Conservation (phyloP, 2,797 vertebrate species). For the Euphonia xanthogaster region DNA sequence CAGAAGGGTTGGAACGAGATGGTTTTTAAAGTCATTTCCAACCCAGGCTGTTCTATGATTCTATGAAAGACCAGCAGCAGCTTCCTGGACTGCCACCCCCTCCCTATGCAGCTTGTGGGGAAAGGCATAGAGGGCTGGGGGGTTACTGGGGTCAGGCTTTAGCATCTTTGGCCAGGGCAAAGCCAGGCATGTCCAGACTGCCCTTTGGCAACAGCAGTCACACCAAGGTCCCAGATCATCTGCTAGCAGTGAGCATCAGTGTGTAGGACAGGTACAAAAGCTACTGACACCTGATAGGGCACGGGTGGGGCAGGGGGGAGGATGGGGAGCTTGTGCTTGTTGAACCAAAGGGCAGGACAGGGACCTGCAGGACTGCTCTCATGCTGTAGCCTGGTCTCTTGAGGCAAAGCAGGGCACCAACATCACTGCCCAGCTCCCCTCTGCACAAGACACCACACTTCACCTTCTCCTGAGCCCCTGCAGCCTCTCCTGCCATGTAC, state of each 20-base stretch:
- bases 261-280: fast-evolving
- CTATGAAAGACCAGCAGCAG: background rate
- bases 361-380: background rate
- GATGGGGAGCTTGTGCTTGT: background rate
- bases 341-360: background rate
- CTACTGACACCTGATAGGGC: background rate
- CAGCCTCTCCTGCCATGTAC: background rate
- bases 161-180: background rate
- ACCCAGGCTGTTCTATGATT: background rate
- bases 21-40: background rate
- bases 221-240: background rate
- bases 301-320: background rate
- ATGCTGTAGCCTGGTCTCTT: background rate
- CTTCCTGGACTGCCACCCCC: background rate
- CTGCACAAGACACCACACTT: fast-evolving
- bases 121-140: background rate
- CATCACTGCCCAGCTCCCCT: background rate
- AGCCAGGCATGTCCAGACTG: background rate
- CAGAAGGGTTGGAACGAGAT: fast-evolving
- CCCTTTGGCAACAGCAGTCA: background rate
- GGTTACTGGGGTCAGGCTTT: background rate
- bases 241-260: background rate
- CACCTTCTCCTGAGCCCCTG: fast-evolving
- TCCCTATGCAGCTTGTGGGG: background rate
- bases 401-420: background rate